phyloP scores from a whole-genome alignment of 2,113 vertebrate species.

The Jacana jacana region DNA sequence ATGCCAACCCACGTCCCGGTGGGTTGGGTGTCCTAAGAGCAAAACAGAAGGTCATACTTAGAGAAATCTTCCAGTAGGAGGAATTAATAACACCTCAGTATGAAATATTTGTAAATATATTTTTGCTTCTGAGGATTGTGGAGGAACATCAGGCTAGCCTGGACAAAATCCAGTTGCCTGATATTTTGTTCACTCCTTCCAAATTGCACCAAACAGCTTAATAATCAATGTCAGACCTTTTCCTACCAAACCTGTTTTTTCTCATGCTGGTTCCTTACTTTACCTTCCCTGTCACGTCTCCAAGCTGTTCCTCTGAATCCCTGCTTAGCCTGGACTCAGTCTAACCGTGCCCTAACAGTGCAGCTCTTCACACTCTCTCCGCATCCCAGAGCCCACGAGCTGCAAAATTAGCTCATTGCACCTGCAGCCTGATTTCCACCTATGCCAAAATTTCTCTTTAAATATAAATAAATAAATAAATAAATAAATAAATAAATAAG shows the following conservation, averaged over 20 bases:
- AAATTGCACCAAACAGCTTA: not conserved
- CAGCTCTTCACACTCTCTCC: not conserved
- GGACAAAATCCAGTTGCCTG: not conserved
- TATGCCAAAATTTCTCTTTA: not conserved
- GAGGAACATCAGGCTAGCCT: not conserved
- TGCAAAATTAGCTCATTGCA: slow-evolving; percentile 48
- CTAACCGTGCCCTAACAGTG: not conserved
- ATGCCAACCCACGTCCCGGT: not conserved
- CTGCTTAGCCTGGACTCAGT: not conserved
- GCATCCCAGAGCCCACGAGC: not conserved
- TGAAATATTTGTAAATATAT: not conserved
- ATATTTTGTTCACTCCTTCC: not conserved
- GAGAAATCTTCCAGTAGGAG: not conserved
- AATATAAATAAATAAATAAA: not conserved
- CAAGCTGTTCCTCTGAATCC: not conserved
- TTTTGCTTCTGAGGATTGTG: not conserved
- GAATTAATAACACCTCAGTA: not conserved
- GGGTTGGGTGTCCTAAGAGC: not conserved
- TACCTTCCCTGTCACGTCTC: not conserved
- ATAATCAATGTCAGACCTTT: slow-evolving; percentile 26
- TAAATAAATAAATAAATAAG: not conserved
- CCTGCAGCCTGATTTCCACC: slow-evolving; percentile 41
- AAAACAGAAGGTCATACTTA: not conserved
- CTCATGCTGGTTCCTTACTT: not conserved
- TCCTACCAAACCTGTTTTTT: not conserved